Evolutionary conservation across 92 coral and sea anemone genomes (phyloP), one percentile per base, ranked within the genome.

Genomic region (Bergia sp.): DNA sequence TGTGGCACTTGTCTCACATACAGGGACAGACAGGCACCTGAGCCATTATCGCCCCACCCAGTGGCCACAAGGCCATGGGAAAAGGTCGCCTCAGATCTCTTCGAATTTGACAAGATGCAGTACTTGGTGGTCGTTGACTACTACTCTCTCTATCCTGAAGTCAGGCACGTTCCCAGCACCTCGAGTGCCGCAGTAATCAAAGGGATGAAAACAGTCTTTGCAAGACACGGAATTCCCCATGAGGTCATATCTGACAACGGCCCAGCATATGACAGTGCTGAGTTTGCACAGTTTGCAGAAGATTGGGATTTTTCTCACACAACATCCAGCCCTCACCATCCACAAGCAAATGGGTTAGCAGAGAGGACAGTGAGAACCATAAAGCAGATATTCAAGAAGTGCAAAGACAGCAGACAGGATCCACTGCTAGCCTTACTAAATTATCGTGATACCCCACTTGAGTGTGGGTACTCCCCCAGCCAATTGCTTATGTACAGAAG

Each of bases 381-480:
- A 0, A 71, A 71, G 76, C 42, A 36, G 76, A 18, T 37, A 71
- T 71, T 71, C 9, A 71, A 71, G 76, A 71, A 71, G 76, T 71
- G 76, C 42, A 71, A 71, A 3, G 76, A 71, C 1, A 71, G 41
- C 38, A 71, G 9, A 29, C 76, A 71, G 10, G 41, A 71, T 5
- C 76, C 76, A 36, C 76, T 71, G 42, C 9, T 36, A 0, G 41
- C 76, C 40, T n/a, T 71, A 5, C 42, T 71, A 5, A 71, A 71
- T 21, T 36, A 71, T 67, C 73, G 73, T 67, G 73, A 67, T 7
- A 67, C 73, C 1, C 73, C 38, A 67, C 73, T 67, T 2, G 73
- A 67, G 73, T 67, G 73, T 67, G 73, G 73, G 73, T 67, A 67
- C 21, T 67, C 73, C 20, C 73, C 73, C 21, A 67, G 73, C 73